Conservation (phyloP, 2,797 vertebrate species). For the Sparus aurata region DNA sequence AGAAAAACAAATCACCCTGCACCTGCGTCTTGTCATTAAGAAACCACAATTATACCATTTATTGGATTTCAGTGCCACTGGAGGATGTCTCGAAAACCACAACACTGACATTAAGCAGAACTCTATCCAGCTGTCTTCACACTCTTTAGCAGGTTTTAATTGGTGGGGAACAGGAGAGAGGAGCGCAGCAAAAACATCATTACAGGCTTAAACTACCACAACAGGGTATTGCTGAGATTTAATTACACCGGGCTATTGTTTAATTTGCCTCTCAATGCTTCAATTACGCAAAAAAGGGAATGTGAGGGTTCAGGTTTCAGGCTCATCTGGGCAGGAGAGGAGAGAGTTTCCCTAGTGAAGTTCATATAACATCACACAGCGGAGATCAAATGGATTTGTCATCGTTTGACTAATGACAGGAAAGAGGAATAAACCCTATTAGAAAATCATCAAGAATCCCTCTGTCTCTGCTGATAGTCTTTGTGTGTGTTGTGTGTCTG, state of each 20-base stretch:
- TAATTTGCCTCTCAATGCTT: conserved; percentile 83
- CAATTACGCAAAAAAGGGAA: conserved; percentile 75
- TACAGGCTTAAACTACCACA: conserved; percentile 83
- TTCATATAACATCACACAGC: conserved; percentile 80
- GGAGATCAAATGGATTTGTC: conserved; percentile 81
- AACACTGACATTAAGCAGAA: conserved; percentile 80
- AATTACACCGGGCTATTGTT: conserved; percentile 86
- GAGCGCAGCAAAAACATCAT: conserved; percentile 83
- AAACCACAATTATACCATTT: conserved; percentile 80
- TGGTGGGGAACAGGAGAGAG: conserved; percentile 83
- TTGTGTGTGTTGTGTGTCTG: conserved; percentile 65
- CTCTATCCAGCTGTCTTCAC: conserved; percentile 81
- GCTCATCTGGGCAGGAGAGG: conserved; percentile 70
- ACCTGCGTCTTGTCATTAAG: conserved; percentile 85
- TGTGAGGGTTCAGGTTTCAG: conserved; percentile 77
- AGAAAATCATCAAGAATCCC: conserved; percentile 81
- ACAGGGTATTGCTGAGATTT: conserved; percentile 84
- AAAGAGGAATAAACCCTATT: conserved; percentile 81
- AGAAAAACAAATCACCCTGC: conserved; percentile 78
- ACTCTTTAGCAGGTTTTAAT: conserved; percentile 87
- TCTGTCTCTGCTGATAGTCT: conserved; percentile 66
- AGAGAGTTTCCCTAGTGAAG: conserved; percentile 77
- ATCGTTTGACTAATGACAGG: conserved; percentile 82
- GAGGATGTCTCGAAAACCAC: conserved; percentile 78
- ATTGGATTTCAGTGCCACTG: conserved; percentile 81